Evolutionary conservation across 2,888 invertebrate species (phyloP), one percentile per base, ranked within the genome.

Genomic region (Dendrolimus pini): DNA sequence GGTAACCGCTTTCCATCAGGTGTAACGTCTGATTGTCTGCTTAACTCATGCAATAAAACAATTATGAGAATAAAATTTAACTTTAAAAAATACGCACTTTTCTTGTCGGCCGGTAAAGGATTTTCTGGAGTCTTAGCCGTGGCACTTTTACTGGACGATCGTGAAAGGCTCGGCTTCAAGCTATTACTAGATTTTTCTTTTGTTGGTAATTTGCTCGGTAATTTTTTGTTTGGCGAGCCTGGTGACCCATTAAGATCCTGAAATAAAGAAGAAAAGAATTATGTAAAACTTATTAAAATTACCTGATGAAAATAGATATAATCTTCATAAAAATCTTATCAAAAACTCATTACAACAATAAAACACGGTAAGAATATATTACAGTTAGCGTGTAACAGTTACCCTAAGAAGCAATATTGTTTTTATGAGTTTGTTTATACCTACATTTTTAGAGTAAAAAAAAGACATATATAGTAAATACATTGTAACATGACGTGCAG

Each of bases 221-320:
- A 89, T 82, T 95, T 96, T 84, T 95, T 96, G 60, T 93, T 94
- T 60, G 95, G 95, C 41, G 95, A 95, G 59, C 92, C 92, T 54
- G 93, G 93, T 56, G 94, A 94, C 54, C 94, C 96, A 83, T 96
- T 96, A 63, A 93, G 80, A 66, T 93, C 93, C 89, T 93, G 42
- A 7, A 18, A 57, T 58, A 18, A 30, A 30, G 30, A 30, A 30
- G 30, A 30, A 30, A 30, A 30, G 3, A 30, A 30, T 30, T 30
- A 30, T 30, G 3, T 30, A 30, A 30, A 30, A 30, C 6, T 30
- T 30, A 18, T 18, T 18, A 1, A 18, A 18, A 18, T 18, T 18
- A 30, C 3, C 6, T 30, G 30, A 30, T 30, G 30, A 30, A 30
- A 30, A 30, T 14, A 53, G 12, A 47, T 12, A 41, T 58, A 52